These are phyloP conservation scores for Sesamia nonagrioides DNA, from an alignment of 1,140 invertebrate genomes.

Conservation along the genomic window DNA sequence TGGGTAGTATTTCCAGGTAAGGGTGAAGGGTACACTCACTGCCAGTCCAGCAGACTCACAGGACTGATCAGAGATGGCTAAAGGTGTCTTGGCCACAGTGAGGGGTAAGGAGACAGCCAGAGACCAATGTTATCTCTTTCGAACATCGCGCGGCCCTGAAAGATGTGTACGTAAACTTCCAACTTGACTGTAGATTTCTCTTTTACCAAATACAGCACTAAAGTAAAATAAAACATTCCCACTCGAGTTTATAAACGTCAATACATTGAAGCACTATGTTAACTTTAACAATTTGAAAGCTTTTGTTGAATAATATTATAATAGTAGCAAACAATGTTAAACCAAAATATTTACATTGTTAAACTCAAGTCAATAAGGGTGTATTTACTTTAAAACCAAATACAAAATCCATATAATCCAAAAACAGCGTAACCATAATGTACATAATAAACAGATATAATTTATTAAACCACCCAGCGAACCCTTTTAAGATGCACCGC, in stretches of 20 bases:
- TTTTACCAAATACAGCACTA: neutral
- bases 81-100: too few species aligned
- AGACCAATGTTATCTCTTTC: too few species aligned
- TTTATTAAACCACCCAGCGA: constrained; percentile 38
- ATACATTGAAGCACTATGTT: neutral
- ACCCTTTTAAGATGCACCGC: constrained; percentile 50
- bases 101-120: too few species aligned
- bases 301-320: neutral
- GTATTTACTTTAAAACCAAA: constrained; percentile 26
- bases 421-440: constrained; percentile 16
- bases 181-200: neutral
- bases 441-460: constrained; percentile 38
- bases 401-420: constrained; percentile 23
- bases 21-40: too few species aligned
- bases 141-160: too few species aligned
- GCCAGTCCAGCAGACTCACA: too few species aligned
- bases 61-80: too few species aligned
- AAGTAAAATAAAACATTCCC: neutral
- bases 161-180: too few species aligned
- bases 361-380: constrained; percentile 19
- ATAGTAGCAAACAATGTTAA: neutral
- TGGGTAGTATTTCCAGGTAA: too few species aligned
- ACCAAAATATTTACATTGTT: constrained; percentile 14
- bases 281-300: too few species aligned
- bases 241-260: too few species aligned